Evolutionary conservation across 2,113 vertebrate genomes (phyloP), one percentile per base, ranked within the genome.

Genomic region (Corythaixoides concolor): DNA sequence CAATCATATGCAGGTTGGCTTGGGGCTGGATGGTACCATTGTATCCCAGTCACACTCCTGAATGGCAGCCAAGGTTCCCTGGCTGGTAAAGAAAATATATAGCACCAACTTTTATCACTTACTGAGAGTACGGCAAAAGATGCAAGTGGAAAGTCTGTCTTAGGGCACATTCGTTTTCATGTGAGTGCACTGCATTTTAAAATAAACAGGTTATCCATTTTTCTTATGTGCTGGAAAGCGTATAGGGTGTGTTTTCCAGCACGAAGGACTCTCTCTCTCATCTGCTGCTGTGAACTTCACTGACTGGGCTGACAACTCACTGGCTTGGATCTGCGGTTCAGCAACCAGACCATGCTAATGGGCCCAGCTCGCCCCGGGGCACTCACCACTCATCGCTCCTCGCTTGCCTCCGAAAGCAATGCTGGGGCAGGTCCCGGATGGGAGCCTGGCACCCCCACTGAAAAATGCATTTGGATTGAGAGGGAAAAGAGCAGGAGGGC

Each of bases 41-140:
- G 33, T 23, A 87, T 66, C 80, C 64, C 60, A n/a, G 85, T 58
- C 24, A 8, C 52, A 58, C 74, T 94, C 64, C 56, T 93, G 95
- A 96, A 81, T 87, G 92, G 84, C 72, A 92, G 88, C 85, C 88
- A 90, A 90, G 56, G 60, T 93, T 94, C 55, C 55, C 55, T 90
- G 50, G 82, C 85, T 60, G 85, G 39, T 88, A 63, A 92, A 84
- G 64, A 76, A 94, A 95, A 95, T 84, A 88, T 13, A 68, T 53
- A 84, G 64, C 8, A 1, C 33, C 56, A 67, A 90, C 76, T 92
- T 90, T 93, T 78, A 84, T 68, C 76, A 43, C 56, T 87, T 91
- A 55, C 39, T 93, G 89, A 55, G 87, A 58, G 35, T 70, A 24
- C 5, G 2, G 67, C 49, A n/a, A 59, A 76, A 67, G 59, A 86